Evolutionary conservation across 1,140 invertebrate genomes (phyloP).

Genomic region (Hetaerina americana): DNA sequence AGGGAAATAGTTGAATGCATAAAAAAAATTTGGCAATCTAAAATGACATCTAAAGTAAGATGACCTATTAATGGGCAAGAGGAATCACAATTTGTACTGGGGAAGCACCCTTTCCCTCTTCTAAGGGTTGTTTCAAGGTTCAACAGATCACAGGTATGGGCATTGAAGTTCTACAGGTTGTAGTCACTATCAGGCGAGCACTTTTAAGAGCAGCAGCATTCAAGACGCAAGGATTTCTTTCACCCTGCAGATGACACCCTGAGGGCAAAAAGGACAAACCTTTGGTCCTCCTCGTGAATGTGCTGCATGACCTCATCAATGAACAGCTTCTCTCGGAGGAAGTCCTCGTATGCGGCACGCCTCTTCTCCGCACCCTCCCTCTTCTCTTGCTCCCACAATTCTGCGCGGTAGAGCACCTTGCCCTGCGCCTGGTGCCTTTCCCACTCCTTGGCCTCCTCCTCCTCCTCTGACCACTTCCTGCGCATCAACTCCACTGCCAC

Average conservation of each 20-base stretch:
- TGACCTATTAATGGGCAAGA: too few species aligned
- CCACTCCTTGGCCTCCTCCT: conserved; percentile 16
- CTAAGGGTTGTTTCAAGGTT: too few species aligned
- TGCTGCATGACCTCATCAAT: conserved; percentile 28
- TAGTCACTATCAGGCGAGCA: conserved; percentile 2
- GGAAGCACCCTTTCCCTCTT: too few species aligned
- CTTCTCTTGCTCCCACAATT: conserved; percentile 30
- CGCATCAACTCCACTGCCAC: conserved; percentile 15
- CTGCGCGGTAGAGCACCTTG: conserved; percentile 24
- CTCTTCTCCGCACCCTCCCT: conserved; percentile 23
- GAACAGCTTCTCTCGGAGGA: conserved; percentile 28
- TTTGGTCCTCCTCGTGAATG: conserved; percentile 28
- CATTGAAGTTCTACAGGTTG: too few species aligned
- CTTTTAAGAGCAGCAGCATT: conserved; percentile 3
- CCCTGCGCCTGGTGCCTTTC: conserved; percentile 20
- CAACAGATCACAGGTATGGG: too few species aligned
- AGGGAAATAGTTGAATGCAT: too few species aligned
- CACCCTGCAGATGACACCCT: too few species aligned
- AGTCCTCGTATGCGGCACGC: conserved; percentile 27
- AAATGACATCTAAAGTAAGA: too few species aligned
- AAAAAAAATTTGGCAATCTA: too few species aligned
- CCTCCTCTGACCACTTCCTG: conserved; percentile 16
- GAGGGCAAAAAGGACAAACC: too few species aligned
- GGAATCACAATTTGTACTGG: too few species aligned
- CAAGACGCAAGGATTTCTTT: too few species aligned